Base-by-base conservation (phyloP, 2,113 vertebrate genomes). In the Sylvia atricapilla region DNA sequence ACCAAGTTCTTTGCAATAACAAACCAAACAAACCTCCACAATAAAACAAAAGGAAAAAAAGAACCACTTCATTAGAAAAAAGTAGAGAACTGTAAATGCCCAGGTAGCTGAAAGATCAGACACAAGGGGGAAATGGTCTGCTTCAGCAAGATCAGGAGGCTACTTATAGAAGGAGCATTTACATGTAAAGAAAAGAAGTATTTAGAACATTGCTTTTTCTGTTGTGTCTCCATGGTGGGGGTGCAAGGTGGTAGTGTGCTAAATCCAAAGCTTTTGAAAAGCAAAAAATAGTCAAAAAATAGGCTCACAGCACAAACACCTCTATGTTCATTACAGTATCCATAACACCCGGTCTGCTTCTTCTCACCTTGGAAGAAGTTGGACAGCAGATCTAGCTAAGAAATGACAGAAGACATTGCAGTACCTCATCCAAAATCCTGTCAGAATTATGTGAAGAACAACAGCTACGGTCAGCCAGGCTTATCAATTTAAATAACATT, bases 171-270 rank as follows among this genome's bases (percentile, higher is more conserved):
- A 60, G 7, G 4, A 58, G 11, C 7, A 47, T 50, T 70, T 39
- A 33, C 10, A 63, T 37, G 8, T 55, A 19, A 77, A 69, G 37
- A 39, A 67, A 52, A 53, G 0, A 11, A 31, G 1, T 9, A 44
- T 15, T 79, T 70, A 39, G 18, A 66, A 20, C 14, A 41, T 3
- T 11, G 14, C 2, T 17, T 2, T 5, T 68, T 68, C 30, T 19
- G 0, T 30, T 11, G 11, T 23, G 1, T 18, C n/a, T 28, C 15
- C 2, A 0, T 2, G 4, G 1, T 47, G 6, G 3, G 2, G 8
- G 1, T 41, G 35, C 0, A 2, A 75, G 5, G 23, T 16, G 6
- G 11, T 27, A 56, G 5, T 3, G 6, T 41, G 14, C 9, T 64
- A 73, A 69, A 85, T 16, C 7, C 7, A 59, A 53, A 76, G 33